These are phyloP conservation scores for Gryllus longicercus DNA, from an alignment of 2,888 invertebrate species.

Conservation along the genomic window DNA sequence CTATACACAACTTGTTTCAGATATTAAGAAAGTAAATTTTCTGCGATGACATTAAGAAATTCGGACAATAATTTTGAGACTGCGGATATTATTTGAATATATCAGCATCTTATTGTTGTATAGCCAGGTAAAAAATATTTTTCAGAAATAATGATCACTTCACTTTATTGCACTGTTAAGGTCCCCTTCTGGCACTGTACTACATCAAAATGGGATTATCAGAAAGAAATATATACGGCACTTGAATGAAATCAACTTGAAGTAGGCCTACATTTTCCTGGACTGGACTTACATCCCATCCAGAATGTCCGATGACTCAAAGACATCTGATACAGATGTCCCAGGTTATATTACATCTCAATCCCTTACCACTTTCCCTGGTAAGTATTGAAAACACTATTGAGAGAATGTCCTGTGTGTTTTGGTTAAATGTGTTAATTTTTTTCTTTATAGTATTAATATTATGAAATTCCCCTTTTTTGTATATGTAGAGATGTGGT, in stretches of 20 bases:
- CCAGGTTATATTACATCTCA: conserved; percentile 62
- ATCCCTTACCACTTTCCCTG: conserved; percentile 47
- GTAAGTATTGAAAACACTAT: conserved; percentile 38
- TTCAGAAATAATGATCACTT: too few relatives aligned
- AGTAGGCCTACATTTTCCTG: conserved; percentile 22
- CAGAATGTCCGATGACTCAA: conserved; percentile 58
- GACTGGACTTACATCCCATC: conserved; percentile 27
- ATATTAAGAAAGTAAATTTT: too few relatives aligned
- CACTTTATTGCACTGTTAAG: background rate
- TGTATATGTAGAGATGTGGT: conserved; percentile 83
- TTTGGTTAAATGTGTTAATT: background rate
- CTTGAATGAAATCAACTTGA: background rate
- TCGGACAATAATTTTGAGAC: too few relatives aligned
- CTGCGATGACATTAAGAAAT: too few relatives aligned
- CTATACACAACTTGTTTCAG: too few relatives aligned
- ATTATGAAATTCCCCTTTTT: background rate
- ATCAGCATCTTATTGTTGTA: too few relatives aligned
- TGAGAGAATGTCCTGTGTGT: background rate
- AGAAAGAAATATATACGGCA: conserved; percentile 22
- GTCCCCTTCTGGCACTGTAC: background rate
- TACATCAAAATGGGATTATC: conserved; percentile 27
- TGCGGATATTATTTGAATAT: too few relatives aligned
- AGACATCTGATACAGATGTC: conserved; percentile 58
- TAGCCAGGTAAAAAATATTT: too few relatives aligned
- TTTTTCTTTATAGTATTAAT: background rate